Base-by-base conservation (phyloP, 1,140 invertebrate species). In the Ladona fulva region DNA sequence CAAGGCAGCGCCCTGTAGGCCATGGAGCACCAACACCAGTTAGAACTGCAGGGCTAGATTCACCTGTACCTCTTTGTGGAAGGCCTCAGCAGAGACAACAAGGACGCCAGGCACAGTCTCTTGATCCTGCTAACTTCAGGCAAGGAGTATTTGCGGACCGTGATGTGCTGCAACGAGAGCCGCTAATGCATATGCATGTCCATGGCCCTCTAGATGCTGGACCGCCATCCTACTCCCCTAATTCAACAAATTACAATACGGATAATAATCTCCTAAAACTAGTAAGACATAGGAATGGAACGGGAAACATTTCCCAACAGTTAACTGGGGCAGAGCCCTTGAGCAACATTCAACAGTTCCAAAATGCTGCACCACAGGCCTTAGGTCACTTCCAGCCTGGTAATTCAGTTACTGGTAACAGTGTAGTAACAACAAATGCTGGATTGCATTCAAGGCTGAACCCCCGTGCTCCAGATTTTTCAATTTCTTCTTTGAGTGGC, bases 381-480 rank as follows among this genome's bases (percentile, higher is more conserved):
- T 14, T 66, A 25, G 37, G 25, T 16, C 74, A 77, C 29, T 37
- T 74, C 78, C 19, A 79, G 77, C n/a, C 77, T 78, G 82, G 83
- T 6, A 66, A 66, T 12, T 66, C 76, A 83, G 84, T 79, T 84
- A 85, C 80, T 80, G 84, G 79, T 81, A 88, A 82, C 77, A 88
- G 83, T 76, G 87, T 89, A 79, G 87, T 85, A 80, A 90, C 91
- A 86, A 79, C 81, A 75, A 81, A 81, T 80, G 79, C 80, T n/a
- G 83, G 85, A 76, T 85, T 87, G 37, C 85, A 86, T 78, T 95
- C 93, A 44, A 88, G 93, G 76, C 87, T 96, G 76, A 96, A 96
- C 86, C 94, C 94, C 0, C 91, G 94, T 82, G 94, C 95, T 24
- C 94, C 94, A 1, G 94, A 95, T 85, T 96, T 96, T 83, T 89